Conservation (phyloP, 2,888 invertebrate species). For the Perithous albicinctus region DNA sequence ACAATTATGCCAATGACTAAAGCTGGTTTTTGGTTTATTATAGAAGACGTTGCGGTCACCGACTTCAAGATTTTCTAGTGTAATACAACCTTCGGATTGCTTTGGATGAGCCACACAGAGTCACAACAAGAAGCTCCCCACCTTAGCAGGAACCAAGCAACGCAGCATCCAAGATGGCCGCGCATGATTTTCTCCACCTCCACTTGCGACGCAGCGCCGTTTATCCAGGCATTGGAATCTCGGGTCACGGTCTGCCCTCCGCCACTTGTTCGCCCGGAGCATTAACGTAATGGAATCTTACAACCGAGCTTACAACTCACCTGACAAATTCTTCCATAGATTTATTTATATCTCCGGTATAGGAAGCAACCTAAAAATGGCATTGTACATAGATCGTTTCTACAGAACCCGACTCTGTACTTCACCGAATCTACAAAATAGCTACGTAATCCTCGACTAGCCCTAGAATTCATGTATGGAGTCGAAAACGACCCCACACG, state of each 20-base stretch:
- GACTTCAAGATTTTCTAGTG: not conserved
- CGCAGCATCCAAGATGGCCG: constrained; percentile 41
- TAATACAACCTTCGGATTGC: constrained; percentile 1
- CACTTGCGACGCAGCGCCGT: not conserved
- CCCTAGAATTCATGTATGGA: too few relatives aligned
- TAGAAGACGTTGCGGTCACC: not conserved
- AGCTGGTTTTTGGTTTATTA: not conserved
- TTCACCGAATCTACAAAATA: too few relatives aligned
- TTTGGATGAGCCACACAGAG: not conserved
- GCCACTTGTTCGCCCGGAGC: not conserved
- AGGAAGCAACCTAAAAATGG: not conserved
- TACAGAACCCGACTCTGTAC: too few relatives aligned
- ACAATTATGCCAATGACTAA: not conserved
- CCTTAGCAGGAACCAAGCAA: not conserved
- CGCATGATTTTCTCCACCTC: constrained; percentile 11
- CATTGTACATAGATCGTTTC: too few relatives aligned
- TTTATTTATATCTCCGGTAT: not conserved
- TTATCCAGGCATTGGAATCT: constrained; percentile 34
- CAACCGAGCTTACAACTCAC: not conserved
- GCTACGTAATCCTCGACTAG: too few relatives aligned
- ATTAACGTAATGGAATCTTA: constrained; percentile 2
- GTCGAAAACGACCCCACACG: too few relatives aligned
- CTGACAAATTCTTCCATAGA: not conserved
- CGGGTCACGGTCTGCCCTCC: constrained; percentile 12
- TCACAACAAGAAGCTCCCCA: not conserved